A percentile compares a stretch with the other conserved stretches of the same genome.
Evolutionary conservation across 2,888 invertebrate genomes (phyloP).

Genomic region (Mylabris sibirica): DNA sequence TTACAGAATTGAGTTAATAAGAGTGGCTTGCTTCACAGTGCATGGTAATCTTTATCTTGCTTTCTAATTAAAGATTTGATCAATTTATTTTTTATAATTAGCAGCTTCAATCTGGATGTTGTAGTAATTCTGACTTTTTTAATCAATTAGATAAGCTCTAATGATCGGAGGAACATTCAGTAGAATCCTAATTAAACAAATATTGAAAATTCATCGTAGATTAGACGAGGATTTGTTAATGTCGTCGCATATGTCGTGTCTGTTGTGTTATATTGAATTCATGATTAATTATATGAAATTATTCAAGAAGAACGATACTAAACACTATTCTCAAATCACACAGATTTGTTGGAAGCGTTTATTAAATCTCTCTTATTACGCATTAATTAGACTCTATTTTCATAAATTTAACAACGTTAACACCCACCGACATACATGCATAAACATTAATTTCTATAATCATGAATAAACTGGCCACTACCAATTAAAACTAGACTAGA

Average conservation of each 20-base stretch:
- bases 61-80: neutral
- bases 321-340: neutral
- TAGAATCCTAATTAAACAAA: neutral
- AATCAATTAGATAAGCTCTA: neutral
- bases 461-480: neutral
- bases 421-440: neutral
- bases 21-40: neutral
- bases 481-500: neutral
- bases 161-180: neutral
- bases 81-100: conserved; percentile 1
- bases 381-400: neutral
- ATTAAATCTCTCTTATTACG: neutral
- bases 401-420: neutral
- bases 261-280: conserved; percentile 24
- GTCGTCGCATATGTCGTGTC: neutral
- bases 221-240: neutral
- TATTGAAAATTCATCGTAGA: neutral
- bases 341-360: neutral
- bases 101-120: neutral
- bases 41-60: neutral
- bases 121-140: neutral
- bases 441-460: neutral
- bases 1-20: neutral
- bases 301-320: conserved; percentile 14
- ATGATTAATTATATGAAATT: conserved; percentile 29